Conservation (phyloP, 92 coral and sea anemone species). For the Epizoanthus stellaris region DNA sequence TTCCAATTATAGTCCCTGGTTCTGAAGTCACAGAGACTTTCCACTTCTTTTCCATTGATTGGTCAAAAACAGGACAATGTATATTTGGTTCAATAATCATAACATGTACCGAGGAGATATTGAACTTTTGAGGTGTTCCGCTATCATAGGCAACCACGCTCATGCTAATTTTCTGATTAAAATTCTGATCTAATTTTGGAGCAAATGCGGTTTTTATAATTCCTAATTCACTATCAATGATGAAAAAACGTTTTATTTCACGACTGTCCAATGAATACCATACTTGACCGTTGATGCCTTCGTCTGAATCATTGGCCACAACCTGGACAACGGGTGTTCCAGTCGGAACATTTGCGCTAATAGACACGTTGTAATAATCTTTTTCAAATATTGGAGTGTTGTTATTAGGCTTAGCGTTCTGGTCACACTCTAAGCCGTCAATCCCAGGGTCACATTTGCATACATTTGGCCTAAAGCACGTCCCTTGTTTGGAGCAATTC, state of each 20-base stretch:
- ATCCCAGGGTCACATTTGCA: neutral
- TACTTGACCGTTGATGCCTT: slow-evolving; percentile 21
- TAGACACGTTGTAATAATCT: neutral
- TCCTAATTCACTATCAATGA: no score
- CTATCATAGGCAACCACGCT: slow-evolving; percentile 61
- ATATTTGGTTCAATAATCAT: slow-evolving; percentile 57
- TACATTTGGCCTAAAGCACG: neutral
- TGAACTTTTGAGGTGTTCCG: slow-evolving; percentile 57
- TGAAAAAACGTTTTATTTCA: neutral
- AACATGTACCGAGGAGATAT: slow-evolving; percentile 24
- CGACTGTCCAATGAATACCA: neutral
- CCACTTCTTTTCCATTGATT: neutral
- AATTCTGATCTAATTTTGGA: no score
- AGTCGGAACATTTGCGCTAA: neutral
- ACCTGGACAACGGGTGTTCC: neutral
- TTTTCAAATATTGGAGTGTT: slow-evolving; percentile 7
- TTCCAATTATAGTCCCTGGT: slow-evolving; percentile 37
- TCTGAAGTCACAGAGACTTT: slow-evolving; percentile 40
- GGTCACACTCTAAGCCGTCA: neutral
- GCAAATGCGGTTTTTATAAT: no score
- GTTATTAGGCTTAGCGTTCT: neutral
- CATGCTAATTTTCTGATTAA: neutral
- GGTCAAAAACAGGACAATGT: slow-evolving; percentile 65
- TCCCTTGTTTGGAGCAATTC: neutral
- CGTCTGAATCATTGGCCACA: slow-evolving; percentile 30